Conservation (phyloP, 1,140 invertebrate genomes). For the Pseudomyrmex concolor region DNA sequence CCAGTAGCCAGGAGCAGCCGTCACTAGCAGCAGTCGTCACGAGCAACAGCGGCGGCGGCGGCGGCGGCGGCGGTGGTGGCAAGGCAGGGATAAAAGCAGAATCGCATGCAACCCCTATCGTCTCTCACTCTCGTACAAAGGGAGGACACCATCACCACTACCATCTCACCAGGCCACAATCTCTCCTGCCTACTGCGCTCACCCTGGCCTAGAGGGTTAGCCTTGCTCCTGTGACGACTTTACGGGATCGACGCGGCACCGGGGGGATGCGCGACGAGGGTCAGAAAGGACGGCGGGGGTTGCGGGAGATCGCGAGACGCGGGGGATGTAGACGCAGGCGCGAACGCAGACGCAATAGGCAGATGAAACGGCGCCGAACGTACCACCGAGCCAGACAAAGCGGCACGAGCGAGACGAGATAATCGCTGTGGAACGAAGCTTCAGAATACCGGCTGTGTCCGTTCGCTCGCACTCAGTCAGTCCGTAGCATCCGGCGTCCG, state of each 20-base stretch:
- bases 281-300: constrained; percentile 42
- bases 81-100: too few relatives aligned
- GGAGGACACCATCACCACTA: constrained; percentile 15
- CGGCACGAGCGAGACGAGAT: constrained; percentile 73
- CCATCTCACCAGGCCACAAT: not conserved
- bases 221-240: constrained; percentile 64
- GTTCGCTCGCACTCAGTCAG: constrained; percentile 12
- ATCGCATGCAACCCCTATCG: constrained; percentile 25
- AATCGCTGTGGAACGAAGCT: constrained; percentile 56
- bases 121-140: not conserved
- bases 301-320: constrained; percentile 62
- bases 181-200: constrained; percentile 44
- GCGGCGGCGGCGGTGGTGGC: not conserved
- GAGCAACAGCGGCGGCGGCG: constrained; percentile 33
- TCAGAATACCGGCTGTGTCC: constrained; percentile 41
- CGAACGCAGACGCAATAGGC: constrained; percentile 77
- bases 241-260: not conserved
- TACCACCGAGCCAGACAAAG: constrained; percentile 76
- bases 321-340: constrained; percentile 76
- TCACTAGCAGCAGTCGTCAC: constrained; percentile 38
- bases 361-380: constrained; percentile 69
- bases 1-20: constrained; percentile 14
- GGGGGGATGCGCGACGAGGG: not conserved
- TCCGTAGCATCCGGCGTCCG: constrained; percentile 24
- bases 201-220: constrained; percentile 72